A percentile compares a stretch with the other conserved stretches of the same genome.
Conservation (phyloP, 2,888 invertebrate species). For the Coenonympha arcania region DNA sequence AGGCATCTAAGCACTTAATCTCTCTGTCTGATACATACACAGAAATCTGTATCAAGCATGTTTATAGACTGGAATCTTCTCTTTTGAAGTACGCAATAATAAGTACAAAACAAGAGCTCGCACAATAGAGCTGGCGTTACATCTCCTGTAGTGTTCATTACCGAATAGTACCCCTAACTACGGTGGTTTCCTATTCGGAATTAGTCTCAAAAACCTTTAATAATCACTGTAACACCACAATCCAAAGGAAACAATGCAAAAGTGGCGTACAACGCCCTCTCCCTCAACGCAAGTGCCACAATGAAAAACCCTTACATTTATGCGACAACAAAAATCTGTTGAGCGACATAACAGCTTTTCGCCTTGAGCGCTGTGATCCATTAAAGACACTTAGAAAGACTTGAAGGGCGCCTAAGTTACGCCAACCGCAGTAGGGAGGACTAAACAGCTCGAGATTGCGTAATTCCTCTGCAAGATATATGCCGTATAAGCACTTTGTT, state of each 20-base stretch:
- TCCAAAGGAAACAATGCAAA: slow-evolving; percentile 24
- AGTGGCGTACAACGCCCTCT: slow-evolving; percentile 32
- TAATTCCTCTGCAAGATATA: slow-evolving; percentile 14
- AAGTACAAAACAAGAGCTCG: background rate
- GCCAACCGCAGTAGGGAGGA: slow-evolving; percentile 45
- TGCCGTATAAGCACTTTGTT: slow-evolving; percentile 1
- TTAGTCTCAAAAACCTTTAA: slow-evolving; percentile 24
- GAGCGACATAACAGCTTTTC: slow-evolving; percentile 60
- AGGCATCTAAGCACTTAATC: no score
- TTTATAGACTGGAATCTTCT: no score
- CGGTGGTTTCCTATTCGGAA: slow-evolving; percentile 1
- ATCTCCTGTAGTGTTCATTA: background rate
- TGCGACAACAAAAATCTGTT: slow-evolving; percentile 56
- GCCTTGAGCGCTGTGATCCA: slow-evolving; percentile 54
- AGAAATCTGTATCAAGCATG: no score
- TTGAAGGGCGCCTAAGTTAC: slow-evolving; percentile 52
- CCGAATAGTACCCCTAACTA: slow-evolving; percentile 6
- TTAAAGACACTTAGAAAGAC: slow-evolving; percentile 64
- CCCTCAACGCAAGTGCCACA: slow-evolving; percentile 35
- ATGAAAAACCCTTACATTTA: slow-evolving; percentile 56
- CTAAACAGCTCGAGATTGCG: slow-evolving; percentile 27
- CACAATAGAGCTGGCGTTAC: background rate
- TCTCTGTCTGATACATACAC: no score
- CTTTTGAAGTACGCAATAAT: no score
- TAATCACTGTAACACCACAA: slow-evolving; percentile 23